Base-by-base conservation (phyloP, 2,113 vertebrate species). In the Nematolebias whitei region DNA sequence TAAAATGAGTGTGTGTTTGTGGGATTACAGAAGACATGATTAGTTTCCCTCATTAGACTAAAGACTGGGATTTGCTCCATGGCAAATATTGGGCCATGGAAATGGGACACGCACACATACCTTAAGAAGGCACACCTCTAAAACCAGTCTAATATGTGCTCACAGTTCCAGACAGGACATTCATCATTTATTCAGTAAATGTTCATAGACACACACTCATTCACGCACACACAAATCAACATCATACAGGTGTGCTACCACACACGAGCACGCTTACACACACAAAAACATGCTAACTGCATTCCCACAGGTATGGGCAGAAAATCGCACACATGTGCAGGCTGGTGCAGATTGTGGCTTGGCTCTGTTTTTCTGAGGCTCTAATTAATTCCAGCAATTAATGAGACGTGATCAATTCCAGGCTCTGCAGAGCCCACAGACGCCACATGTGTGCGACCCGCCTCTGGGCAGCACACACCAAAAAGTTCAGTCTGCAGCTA, bases 11-110 rank as follows among this genome's bases (percentile, higher is more conserved):
- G 69, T 80, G 64, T 81, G 39, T 53, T 52, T 68, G 70, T 66
- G 63, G 68, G 81, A 89, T 88, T 67, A 71, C 68, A 87, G 85
- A 74, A 67, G 74, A 81, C 85, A 74, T 84, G 78, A 87, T 91
- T 85, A 68, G 79, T 87, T 85, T 78, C 83, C 81, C 88, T 90
- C 87, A 90, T 91, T 90, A 91, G 76, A 74, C 78, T 82, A 75
- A 85, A 87, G 82, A 77, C 85, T 47, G 80, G 87, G 88, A 88
- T 67, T 2, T 12, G 63, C 68, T 90, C 87, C 88, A 91, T 85
- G 65, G 77, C 66, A 90, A 93, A 93, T 90, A 91, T 89, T 90
- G 84, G 78, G 38, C 63, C 69, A 78, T 90, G 90, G 85, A 90
- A 92, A 90, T 88, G 51, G 86, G 72, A 77, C 77, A 47, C 64